A percentile compares a stretch with the other conserved stretches of the same genome.
phyloP scores from a whole-genome alignment of 1,140 invertebrate species.

The Trichomalopsis sarcophagae region DNA sequence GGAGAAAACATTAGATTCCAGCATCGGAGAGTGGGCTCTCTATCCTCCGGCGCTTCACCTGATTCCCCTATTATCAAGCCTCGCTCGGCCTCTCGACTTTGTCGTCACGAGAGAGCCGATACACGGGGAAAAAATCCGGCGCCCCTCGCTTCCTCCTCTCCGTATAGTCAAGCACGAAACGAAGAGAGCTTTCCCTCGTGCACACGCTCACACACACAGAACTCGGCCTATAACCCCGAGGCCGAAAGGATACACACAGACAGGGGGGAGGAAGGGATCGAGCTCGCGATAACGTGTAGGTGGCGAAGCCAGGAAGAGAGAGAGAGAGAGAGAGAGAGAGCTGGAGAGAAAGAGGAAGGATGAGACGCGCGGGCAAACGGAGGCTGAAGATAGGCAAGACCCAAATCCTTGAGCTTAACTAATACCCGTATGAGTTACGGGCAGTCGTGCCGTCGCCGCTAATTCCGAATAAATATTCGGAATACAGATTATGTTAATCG shows the following conservation, averaged over 20 bases:
- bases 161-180: too few species aligned
- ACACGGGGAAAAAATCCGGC: too few species aligned
- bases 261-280: conserved; percentile 8
- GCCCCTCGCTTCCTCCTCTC: too few species aligned
- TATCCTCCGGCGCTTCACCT: conserved; percentile 3
- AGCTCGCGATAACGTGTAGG: conserved; percentile 18
- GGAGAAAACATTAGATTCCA: background rate
- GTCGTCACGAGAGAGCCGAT: background rate
- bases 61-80: background rate
- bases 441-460: conserved; percentile 62
- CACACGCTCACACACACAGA: background rate
- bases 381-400: conserved; percentile 69
- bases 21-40: background rate
- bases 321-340: background rate
- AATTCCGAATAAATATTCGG: conserved; percentile 76
- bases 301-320: conserved; percentile 19
- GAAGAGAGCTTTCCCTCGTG: background rate
- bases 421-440: conserved; percentile 74
- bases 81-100: background rate
- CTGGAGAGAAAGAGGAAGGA: background rate
- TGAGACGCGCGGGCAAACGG: background rate
- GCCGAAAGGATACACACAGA: background rate
- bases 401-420: conserved; percentile 74
- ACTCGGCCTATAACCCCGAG: background rate
- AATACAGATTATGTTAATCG: conserved; percentile 76